phyloP scores from a whole-genome alignment of 2,888 invertebrate species.

The Vannuccia rotundouncinata region DNA sequence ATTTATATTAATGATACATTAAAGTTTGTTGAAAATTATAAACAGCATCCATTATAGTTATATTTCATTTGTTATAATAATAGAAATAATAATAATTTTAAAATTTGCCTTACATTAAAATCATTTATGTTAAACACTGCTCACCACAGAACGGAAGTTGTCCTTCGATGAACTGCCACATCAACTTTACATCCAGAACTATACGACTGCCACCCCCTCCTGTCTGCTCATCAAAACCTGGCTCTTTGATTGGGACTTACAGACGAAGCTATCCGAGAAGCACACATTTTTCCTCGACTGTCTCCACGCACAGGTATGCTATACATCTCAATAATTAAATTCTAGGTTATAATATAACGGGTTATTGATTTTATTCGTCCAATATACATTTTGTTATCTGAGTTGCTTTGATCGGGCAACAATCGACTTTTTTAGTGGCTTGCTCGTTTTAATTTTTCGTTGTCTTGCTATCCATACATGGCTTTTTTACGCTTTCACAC shows the following conservation, averaged over 20 bases:
- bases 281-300: neutral
- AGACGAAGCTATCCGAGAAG: constrained; percentile 40
- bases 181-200: constrained; percentile 95
- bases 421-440: too few relatives aligned
- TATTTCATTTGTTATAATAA: neutral
- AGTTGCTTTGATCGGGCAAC: too few relatives aligned
- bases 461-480: too few relatives aligned
- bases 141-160: neutral
- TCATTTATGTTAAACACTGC: too few relatives aligned
- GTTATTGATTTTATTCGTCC: neutral
- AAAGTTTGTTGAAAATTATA: too few relatives aligned
- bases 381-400: too few relatives aligned
- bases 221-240: constrained; percentile 70
- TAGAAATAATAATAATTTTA: neutral
- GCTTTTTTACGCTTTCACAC: too few relatives aligned
- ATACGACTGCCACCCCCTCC: constrained; percentile 70
- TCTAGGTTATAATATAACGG: neutral
- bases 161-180: constrained; percentile 75
- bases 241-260: constrained; percentile 55
- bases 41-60: too few relatives aligned
- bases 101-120: too few relatives aligned
- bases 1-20: too few relatives aligned
- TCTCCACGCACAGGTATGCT: constrained; percentile 12
- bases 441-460: too few relatives aligned
- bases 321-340: neutral